phyloP scores from a whole-genome alignment of 2,113 vertebrate genomes.

The Amblyornis subalaris region DNA sequence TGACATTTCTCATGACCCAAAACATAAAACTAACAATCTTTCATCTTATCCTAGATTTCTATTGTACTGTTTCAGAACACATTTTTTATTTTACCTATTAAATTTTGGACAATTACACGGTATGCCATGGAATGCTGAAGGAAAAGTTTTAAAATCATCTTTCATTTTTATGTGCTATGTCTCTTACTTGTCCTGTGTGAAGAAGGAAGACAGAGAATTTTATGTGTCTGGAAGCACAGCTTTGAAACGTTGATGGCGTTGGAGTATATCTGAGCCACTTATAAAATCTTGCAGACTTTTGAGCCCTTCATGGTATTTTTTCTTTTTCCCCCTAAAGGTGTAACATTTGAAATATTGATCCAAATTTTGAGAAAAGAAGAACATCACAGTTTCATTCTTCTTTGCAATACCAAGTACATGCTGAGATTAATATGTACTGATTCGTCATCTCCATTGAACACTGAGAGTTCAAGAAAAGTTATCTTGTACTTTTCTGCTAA shows the following conservation, averaged over 20 bases:
- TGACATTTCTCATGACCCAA: neutral
- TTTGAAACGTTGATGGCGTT: neutral
- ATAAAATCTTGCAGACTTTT: neutral
- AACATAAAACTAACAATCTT: neutral
- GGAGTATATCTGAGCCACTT: neutral
- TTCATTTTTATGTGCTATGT: neutral
- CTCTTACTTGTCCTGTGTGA: neutral
- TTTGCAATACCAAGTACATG: neutral
- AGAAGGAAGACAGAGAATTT: neutral
- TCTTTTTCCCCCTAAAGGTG: neutral
- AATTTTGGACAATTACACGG: neutral
- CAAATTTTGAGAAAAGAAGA: neutral
- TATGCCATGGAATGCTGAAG: neutral
- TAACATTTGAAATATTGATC: slow-evolving; percentile 10
- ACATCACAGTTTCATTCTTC: neutral
- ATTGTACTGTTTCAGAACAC: neutral
- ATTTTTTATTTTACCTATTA: neutral
- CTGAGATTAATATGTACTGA: neutral
- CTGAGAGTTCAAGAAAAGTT: neutral
- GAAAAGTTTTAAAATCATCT: neutral
- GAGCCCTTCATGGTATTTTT: neutral
- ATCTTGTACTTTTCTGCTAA: neutral
- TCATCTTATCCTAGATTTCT: neutral
- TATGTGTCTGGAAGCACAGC: neutral
- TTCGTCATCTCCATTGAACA: neutral